Evolutionary conservation across 1,140 invertebrate genomes (phyloP), one percentile per base, ranked within the genome.

Genomic region (Luehdorfia chinensis): DNA sequence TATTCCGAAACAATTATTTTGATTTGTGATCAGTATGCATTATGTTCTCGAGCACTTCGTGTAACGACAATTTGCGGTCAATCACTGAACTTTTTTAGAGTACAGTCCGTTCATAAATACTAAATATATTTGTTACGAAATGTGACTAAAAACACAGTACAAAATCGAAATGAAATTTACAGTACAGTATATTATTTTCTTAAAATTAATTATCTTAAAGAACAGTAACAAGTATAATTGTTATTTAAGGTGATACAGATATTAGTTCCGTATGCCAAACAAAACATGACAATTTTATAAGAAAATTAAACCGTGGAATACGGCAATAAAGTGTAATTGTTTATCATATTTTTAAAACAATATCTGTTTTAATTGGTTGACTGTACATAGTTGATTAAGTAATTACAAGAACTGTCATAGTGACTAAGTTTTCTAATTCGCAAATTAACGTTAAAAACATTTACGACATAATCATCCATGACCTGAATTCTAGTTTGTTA

Each of bases 1-100:
- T 68, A 63, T 49, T 55, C 52, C 47, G 58, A 55, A 53, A 68
- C 59, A 59, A 66, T 66, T 66, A 63, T 53, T 37, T 50, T 59
- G 31, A 48, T 49, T 55, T 37, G 52, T 50, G 53, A 62, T 31
- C 48, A 28, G 43, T 53, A 34, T 46, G 52, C 58, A 39, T 43
- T 15, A 27, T 58, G 34, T 31, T 47, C 50, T 36, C 59, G 53
- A 47, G 57, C 57, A 61, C 37, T 15, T 37, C 8, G 30, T 61
- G 49, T 49, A 56, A 49, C 37, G 49, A 54, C 52, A 60, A 57
- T 63, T 68, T 68, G 58, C 47, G 55, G 55, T 48, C 56, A 59
- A 60, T 56, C 58, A 59, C 56, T 55, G 45, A 55, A 60, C 52
- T 34, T 41, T 50, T 34, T 25, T 23, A 30, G 33, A 9, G 48